Base-by-base conservation (phyloP, 2,888 invertebrate species). In the Luffia ferchaultella region DNA sequence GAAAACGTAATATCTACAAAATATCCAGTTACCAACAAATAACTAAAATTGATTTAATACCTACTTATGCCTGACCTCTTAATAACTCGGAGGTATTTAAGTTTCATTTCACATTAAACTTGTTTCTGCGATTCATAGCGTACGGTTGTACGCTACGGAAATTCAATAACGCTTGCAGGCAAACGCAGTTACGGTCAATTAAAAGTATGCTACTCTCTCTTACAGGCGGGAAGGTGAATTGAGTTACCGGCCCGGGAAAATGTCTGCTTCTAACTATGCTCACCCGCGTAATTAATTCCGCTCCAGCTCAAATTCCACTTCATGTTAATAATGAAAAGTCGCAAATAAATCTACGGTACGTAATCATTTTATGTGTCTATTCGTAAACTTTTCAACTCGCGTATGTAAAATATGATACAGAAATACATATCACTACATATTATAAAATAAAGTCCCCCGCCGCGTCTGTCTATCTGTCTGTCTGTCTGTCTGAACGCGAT, bases 101-200 rank as follows among this genome's bases (percentile, higher is more conserved):
- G 3, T 30, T 30, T 30, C 30, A 12, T 30, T 30, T 30, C 30
- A 12, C 30, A 30, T 30, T 30, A 30, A 12, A 30, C 30, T 30
- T 7, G 30, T 30, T 30, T 30, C 30, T 7, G 12, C 12, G 30
- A 30, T 30, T 30, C 30, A 12, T 30, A 12, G 30, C 30, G 30
- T 12, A 12, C 30, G 30, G 30, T 12, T 30, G 5, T 30, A 30
- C 30, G 30, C 30, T 30, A 12, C 30, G 64, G 73, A 79, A 79
- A 82, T 73, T 76, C 70, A 73, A 80, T 82, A 80, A 75, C 70
- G 78, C 73, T 77, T 74, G 78, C 76, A 78, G 74, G 73, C 66
- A 73, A 77, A 80, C 73, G 73, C 70, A 76, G 80, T 82, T 82
- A 79, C 71, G 68, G 76, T 71, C 80, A 82, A 80, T 80, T 83